These are phyloP conservation scores for Pygocentrus nattereri DNA, from an alignment of 2,797 vertebrate species.

Conservation along the genomic window DNA sequence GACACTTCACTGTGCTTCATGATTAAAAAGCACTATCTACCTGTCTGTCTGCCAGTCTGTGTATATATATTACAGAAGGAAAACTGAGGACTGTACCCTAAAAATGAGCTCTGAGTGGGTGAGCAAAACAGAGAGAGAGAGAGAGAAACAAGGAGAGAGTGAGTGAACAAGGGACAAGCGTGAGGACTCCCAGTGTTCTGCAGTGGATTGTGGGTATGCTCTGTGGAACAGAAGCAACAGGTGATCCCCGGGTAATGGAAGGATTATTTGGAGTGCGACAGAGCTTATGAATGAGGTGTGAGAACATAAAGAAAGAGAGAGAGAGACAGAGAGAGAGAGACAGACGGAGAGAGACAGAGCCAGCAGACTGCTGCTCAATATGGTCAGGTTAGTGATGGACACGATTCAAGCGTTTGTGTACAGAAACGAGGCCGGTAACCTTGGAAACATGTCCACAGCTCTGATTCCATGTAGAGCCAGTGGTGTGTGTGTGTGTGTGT, in stretches of 20 bases:
- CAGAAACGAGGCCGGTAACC: conserved; percentile 37
- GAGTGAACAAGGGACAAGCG: no score
- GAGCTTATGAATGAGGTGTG: conserved; percentile 19
- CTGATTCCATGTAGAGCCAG: conserved; percentile 1
- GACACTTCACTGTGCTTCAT: no score
- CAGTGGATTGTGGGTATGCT: conserved; percentile 30
- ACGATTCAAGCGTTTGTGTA: conserved; percentile 17
- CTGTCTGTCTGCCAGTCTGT: no score
- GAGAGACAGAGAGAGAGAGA: conserved; percentile 1
- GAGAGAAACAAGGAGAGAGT: no score
- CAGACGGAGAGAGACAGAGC: not conserved
- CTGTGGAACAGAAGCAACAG: conserved; percentile 15
- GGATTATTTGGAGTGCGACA: conserved; percentile 30
- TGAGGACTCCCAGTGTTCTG: no score
- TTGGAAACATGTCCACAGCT: conserved; percentile 42
- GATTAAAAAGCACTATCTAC: no score
- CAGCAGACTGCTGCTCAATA: conserved; percentile 17
- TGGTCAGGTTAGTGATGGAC: conserved; percentile 22
- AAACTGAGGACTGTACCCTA: no score
- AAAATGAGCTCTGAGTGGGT: no score
- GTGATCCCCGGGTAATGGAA: conserved; percentile 39
- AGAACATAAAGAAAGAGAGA: not conserved
- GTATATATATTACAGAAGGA: no score
- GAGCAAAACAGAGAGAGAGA: no score
- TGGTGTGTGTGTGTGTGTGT: conserved; percentile 25